phyloP scores from a whole-genome alignment of 1,140 invertebrate genomes.

The Pseudobourletiella spinata region DNA sequence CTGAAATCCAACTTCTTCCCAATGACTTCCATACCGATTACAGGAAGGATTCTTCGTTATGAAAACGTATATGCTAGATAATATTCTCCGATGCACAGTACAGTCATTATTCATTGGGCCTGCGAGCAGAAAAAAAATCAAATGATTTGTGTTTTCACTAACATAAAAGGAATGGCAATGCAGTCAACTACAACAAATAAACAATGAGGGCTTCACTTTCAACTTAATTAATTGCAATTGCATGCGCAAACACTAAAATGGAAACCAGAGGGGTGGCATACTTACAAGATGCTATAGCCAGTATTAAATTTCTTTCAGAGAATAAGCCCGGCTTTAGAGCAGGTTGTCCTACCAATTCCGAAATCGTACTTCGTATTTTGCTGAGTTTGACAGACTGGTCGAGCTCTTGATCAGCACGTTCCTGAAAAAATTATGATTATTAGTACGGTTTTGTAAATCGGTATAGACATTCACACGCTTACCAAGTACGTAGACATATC shows the following conservation, averaged over 20 bases:
- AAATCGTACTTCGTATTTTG: conserved; percentile 15
- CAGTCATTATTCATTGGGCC: conserved; percentile 45
- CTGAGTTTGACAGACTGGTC: not conserved
- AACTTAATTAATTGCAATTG: too few relatives aligned
- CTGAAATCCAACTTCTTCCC: conserved; percentile 52
- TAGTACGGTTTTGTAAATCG: not conserved
- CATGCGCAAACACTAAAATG: too few relatives aligned
- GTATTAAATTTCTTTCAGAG: conserved; percentile 43
- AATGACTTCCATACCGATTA: conserved; percentile 47
- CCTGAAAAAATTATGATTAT: not conserved
- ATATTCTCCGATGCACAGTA: conserved; percentile 42
- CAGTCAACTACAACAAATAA: too few relatives aligned
- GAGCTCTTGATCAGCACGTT: not conserved
- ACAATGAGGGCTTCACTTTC: too few relatives aligned
- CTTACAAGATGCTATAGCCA: conserved; percentile 47
- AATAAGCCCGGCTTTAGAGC: conserved; percentile 41
- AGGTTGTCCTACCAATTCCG: conserved; percentile 40
- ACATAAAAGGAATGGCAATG: too few relatives aligned
- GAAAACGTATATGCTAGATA: conserved; percentile 47
- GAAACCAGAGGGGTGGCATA: too few relatives aligned
- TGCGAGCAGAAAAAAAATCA: conserved; percentile 31
- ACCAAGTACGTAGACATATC: conserved; percentile 31
- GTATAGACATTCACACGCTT: not conserved
- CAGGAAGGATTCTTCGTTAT: conserved; percentile 46
- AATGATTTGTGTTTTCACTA: not conserved